A percentile compares a stretch with the other conserved stretches of the same genome.
phyloP scores from a whole-genome alignment of 2,113 vertebrate genomes.

The Formicarius rufipectus region DNA sequence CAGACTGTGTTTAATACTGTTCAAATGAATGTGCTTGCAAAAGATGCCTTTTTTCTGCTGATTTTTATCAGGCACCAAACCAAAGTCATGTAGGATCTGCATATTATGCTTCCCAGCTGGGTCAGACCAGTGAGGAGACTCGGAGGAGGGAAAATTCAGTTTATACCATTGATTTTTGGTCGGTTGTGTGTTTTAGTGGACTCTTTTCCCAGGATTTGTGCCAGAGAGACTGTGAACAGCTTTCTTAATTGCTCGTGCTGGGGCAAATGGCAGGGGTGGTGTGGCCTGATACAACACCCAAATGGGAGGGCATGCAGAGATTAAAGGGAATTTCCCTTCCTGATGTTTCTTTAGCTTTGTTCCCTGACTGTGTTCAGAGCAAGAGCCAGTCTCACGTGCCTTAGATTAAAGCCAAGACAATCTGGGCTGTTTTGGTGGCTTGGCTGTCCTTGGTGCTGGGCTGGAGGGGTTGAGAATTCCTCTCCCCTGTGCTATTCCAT shows the following conservation, averaged over 20 bases:
- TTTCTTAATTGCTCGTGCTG: background rate
- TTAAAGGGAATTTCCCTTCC: slow-evolving; percentile 14
- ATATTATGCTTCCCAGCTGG: background rate
- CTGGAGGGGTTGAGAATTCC: background rate
- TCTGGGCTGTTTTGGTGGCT: background rate
- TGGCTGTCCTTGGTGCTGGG: background rate
- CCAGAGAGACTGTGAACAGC: background rate
- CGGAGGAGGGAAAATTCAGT: background rate
- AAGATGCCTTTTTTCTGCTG: background rate
- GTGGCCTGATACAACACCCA: background rate
- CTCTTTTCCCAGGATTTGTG: background rate
- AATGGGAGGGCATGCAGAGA: background rate
- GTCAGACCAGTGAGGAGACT: background rate
- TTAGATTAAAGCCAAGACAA: background rate
- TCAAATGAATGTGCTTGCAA: background rate
- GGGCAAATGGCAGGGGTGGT: background rate
- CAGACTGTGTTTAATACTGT: background rate
- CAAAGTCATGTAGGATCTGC: background rate
- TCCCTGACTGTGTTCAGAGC: background rate
- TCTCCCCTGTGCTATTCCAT: background rate
- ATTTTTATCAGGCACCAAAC: background rate
- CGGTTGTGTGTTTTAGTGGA: background rate
- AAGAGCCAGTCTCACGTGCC: background rate
- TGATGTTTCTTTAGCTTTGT: slow-evolving; percentile 36
- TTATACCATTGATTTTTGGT: background rate